phyloP scores from a whole-genome alignment of 1,140 invertebrate genomes.

The Harpegnathos saltator region DNA sequence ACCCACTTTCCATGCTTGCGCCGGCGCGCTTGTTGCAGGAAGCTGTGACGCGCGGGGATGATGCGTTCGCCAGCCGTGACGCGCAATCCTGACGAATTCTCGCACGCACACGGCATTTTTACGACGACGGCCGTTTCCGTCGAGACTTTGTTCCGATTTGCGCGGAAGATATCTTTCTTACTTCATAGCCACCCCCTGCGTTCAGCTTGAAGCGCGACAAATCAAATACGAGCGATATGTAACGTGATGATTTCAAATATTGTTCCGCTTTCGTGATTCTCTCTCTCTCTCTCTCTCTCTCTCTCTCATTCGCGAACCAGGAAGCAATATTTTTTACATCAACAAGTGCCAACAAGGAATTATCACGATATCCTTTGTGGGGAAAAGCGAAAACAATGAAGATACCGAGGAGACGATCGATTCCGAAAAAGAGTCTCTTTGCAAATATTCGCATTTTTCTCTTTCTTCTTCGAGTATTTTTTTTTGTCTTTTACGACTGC shows the following conservation, averaged over 20 bases:
- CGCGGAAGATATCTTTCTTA: neutral
- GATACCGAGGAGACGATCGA: no score
- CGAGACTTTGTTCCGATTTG: conserved; percentile 26
- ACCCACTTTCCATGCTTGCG: conserved; percentile 77
- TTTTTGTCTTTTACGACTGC: neutral
- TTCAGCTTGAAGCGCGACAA: conserved; percentile 4
- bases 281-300: no score
- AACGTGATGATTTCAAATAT: neutral
- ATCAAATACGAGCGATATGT: conserved; percentile 13
- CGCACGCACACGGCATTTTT: conserved; percentile 56
- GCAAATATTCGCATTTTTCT: no score
- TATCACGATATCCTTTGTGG: neutral
- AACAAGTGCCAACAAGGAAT: neutral
- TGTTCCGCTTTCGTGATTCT: no score
- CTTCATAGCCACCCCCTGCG: neutral
- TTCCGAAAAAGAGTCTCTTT: no score
- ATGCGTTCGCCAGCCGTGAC: conserved; percentile 44
- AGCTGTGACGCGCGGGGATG: conserved; percentile 28
- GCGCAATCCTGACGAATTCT: conserved; percentile 50
- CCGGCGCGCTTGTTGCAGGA: conserved; percentile 56
- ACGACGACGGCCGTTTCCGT: conserved; percentile 40
- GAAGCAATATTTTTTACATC: neutral
- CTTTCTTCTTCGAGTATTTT: no score
- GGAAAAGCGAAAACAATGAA: no score
- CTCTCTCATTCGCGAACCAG: neutral